Percentiles rank a stretch among this genome's conserved stretches.
Evolutionary conservation across 1,140 invertebrate genomes (phyloP).

Genomic region (Aphis gossypii): DNA sequence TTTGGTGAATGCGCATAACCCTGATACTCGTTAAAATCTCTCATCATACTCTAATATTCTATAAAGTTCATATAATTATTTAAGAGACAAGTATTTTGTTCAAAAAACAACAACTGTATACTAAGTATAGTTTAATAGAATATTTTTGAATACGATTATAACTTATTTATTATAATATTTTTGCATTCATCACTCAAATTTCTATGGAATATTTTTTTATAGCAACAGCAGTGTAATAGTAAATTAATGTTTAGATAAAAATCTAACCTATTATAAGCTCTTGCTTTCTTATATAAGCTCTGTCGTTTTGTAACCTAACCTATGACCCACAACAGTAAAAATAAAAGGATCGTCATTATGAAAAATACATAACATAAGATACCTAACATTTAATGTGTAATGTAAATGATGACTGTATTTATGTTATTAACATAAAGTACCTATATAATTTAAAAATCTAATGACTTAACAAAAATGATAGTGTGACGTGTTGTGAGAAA

Average conservation of each 20-base stretch:
- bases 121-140: not conserved
- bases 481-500: not conserved
- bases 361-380: not conserved
- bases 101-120: not conserved
- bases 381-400: not conserved
- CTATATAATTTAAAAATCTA: not conserved
- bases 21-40: not conserved
- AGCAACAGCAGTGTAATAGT: not conserved
- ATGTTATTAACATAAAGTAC: not conserved
- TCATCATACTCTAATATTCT: not conserved
- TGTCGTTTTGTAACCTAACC: not conserved
- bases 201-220: not conserved
- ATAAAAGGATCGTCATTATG: slow-evolving; percentile 6
- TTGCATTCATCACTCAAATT: not conserved
- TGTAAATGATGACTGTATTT: slow-evolving; percentile 11
- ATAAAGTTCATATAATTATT: not conserved
- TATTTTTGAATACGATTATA: not conserved
- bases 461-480: not conserved
- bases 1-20: not conserved
- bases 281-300: not conserved
- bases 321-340: not conserved
- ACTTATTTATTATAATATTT: not conserved
- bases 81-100: not conserved
- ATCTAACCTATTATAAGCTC: not conserved
- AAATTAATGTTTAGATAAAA: not conserved